phyloP scores from a whole-genome alignment of 2,113 vertebrate species.

The Scomber scombrus region DNA sequence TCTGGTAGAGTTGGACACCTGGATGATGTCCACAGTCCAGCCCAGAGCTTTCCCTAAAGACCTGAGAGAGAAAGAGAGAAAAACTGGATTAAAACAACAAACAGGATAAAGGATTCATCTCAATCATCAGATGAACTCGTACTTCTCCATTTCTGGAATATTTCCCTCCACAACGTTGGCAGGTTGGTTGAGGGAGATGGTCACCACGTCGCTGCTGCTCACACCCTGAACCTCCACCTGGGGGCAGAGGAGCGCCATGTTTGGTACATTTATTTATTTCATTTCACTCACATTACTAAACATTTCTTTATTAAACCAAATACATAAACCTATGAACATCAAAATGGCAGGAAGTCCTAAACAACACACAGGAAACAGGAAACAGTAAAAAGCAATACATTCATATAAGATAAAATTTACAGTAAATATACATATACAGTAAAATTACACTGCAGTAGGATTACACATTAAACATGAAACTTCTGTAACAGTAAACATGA shows the following conservation, averaged over 20 bases:
- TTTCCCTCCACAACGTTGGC: constrained; percentile 80
- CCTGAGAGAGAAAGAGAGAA: constrained; percentile 53
- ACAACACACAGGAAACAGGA: no score
- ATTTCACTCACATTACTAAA: no score
- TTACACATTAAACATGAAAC: no score
- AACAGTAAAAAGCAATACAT: no score
- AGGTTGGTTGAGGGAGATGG: constrained; percentile 78
- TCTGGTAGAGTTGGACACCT: constrained; percentile 48
- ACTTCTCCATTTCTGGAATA: constrained; percentile 76
- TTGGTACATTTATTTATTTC: not conserved
- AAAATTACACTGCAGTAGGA: no score
- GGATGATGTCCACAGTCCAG: constrained; percentile 72
- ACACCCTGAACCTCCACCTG: constrained; percentile 77
- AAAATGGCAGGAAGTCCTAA: no score
- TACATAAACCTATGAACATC: no score
- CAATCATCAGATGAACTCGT: not conserved
- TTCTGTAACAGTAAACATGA: no score
- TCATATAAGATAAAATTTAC: no score
- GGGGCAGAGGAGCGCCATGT: not conserved
- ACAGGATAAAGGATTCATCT: rapidly evolving
- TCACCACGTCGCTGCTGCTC: constrained; percentile 71
- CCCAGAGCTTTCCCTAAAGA: constrained; percentile 74
- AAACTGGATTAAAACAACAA: no score
- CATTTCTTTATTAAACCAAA: no score
- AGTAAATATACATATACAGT: no score